Evolutionary conservation across 2,113 vertebrate genomes (phyloP).

Genomic region (Esox niger): DNA sequence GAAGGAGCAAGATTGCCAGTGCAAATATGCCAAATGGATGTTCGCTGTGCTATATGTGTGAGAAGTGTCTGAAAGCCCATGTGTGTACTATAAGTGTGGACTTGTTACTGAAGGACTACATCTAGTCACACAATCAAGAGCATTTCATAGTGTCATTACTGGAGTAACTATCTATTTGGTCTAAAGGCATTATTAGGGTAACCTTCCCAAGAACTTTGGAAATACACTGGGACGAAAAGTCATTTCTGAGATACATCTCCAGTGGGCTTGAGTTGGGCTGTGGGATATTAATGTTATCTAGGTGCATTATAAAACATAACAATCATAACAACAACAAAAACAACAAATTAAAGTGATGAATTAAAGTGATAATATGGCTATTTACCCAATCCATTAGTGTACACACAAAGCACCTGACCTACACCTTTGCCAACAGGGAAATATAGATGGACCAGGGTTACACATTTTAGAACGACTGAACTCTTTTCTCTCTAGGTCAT

Average conservation of each 20-base stretch:
- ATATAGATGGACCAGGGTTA: conserved; percentile 33
- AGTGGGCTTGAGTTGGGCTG: background rate
- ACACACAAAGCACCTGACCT: conserved; percentile 53
- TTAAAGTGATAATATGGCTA: conserved; percentile 58
- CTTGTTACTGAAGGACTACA: background rate
- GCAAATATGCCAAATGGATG: too few species aligned
- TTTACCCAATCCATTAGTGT: conserved; percentile 62
- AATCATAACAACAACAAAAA: too few species aligned
- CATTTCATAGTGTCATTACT: background rate
- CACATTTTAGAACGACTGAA: too few species aligned
- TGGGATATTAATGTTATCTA: conserved; percentile 13
- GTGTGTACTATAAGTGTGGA: too few species aligned
- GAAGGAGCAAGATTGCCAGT: too few species aligned
- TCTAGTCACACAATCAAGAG: background rate
- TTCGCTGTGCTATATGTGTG: background rate
- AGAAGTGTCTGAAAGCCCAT: too few species aligned
- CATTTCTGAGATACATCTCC: too few species aligned
- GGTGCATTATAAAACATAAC: conserved; percentile 1
- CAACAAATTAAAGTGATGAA: too few species aligned
- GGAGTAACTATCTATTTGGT: background rate
- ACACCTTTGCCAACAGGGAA: conserved; percentile 37
- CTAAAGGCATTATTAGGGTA: background rate
- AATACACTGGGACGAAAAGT: background rate
- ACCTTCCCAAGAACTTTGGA: background rate
- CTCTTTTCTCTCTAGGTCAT: too few species aligned